Percentiles rank a stretch among this genome's conserved stretches.
phyloP scores from a whole-genome alignment of 2,113 vertebrate species.

The Takifugu bimaculatus region DNA sequence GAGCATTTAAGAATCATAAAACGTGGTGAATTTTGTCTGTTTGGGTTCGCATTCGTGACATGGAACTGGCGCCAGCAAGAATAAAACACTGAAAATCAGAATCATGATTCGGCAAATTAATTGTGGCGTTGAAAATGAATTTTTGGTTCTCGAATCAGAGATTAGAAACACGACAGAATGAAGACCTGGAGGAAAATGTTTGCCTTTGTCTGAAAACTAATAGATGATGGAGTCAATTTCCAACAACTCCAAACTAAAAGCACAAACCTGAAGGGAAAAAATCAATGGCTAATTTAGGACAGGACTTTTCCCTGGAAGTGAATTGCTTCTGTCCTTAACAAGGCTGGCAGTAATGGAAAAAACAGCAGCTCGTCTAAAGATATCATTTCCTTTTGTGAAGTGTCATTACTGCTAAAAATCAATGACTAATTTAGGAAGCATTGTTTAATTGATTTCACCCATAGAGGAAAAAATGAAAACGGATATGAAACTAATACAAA shows the following conservation, averaged over 20 bases:
- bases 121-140: no score
- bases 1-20: constrained; percentile 54
- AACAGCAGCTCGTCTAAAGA: constrained; percentile 52
- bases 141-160: no score
- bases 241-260: constrained; percentile 50
- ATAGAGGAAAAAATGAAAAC: constrained; percentile 70
- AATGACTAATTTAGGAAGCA: constrained; percentile 70
- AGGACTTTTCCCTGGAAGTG: constrained; percentile 56
- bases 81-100: no score
- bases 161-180: neutral
- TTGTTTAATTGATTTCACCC: constrained; percentile 72
- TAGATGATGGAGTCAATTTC: constrained; percentile 58
- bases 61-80: no score
- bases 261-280: constrained; percentile 62
- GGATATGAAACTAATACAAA: constrained; percentile 75
- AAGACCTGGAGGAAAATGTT: neutral
- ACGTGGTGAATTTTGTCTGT: constrained; percentile 56
- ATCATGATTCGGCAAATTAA: no score
- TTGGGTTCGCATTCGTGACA: constrained; percentile 26
- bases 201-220: constrained; percentile 21
- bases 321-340: constrained; percentile 53
- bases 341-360: constrained; percentile 55
- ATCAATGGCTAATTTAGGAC: constrained; percentile 72
- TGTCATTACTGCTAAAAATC: constrained; percentile 71
- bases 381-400: constrained; percentile 69